Base-by-base conservation (phyloP, 2,888 invertebrate genomes). In the Agrotis clavis region DNA sequence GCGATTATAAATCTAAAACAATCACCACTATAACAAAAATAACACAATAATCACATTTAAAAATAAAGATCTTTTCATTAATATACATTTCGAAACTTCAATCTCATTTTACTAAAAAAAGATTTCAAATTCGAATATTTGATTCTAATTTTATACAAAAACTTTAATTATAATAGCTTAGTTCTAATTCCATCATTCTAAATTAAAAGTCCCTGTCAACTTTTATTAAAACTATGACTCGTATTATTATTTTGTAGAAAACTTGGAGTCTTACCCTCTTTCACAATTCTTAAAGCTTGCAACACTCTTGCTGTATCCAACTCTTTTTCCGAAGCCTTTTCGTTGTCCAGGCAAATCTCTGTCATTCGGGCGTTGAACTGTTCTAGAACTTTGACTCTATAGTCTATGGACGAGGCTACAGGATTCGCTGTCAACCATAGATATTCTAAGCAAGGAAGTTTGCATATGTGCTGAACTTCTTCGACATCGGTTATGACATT, bases 251-350 rank as follows among this genome's bases (percentile, higher is more conserved):
- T 96, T 35, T 96, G 92, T 69, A 96, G 90, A 75, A 97, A 97
- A 74, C 95, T 96, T 0, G 97, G 97, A 0, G 97, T 97, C 88
- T 97, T 97, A 7, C 97, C 97, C 90, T 97, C 97, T 83, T 97
- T 97, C 0, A 98, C 98, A 61, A 98, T 97, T 85, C 98, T 97
- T 77, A 99, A 96, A 1, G 99, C 99, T 91, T 99, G 98, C 77
- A 99, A 94, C 51, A 99, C 98, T 53, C 98, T 97, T 0, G 99
- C 99, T 4, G 98, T 99, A 89, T 99, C 99, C 84, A 99, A 92
- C 92, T 99, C 99, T 84, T 98, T 98, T 88, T 98, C 98, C 16
- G 98, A 98, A 0, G 99, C 98, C 82, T 97, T 98, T 89, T 98
- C 98, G 90, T 98, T 98, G 90, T 99, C 99, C 74, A 99, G 93